A percentile compares a stretch with the other conserved stretches of the same genome.
Evolutionary conservation across 23 tunicate species (phyloP).

Genomic region (Pegea sp.): DNA sequence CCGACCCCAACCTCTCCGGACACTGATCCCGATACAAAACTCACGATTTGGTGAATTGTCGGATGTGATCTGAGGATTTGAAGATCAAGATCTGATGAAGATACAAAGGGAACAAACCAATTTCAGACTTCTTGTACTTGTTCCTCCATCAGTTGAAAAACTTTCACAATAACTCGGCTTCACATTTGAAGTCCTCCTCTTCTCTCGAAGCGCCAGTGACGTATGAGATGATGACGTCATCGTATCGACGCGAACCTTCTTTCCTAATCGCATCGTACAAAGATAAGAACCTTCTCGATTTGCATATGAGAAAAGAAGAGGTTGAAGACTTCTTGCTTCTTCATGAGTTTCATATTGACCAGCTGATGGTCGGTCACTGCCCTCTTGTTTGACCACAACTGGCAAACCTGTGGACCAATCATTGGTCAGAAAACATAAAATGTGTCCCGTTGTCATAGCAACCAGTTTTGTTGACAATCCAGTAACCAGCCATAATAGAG

Average conservation of each 20-base stretch:
- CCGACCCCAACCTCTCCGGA: conserved; percentile 75
- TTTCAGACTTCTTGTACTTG: conserved; percentile 63
- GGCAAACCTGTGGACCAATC: conserved; percentile 84
- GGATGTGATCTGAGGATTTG: conserved; percentile 10
- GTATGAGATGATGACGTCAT: background rate
- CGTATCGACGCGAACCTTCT: conserved; percentile 8
- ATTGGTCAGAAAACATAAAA: no score
- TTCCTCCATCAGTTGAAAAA: conserved; percentile 88
- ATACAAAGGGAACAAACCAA: conserved; percentile 15
- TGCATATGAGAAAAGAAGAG: conserved; percentile 72
- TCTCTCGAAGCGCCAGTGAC: background rate
- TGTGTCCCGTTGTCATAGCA: no score
- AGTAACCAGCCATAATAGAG: conserved; percentile 89
- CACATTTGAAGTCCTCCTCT: background rate
- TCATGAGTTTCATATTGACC: conserved; percentile 93
- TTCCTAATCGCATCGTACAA: conserved; percentile 83
- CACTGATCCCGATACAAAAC: conserved; percentile 79
- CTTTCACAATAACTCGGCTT: conserved; percentile 46
- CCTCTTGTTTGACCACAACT: conserved; percentile 69
- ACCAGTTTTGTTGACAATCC: conserved; percentile 98
- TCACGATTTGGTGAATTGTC: conserved; percentile 66
- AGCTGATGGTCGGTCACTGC: conserved; percentile 20
- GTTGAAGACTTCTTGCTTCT: conserved; percentile 60
- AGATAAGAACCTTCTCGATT: conserved; percentile 49
- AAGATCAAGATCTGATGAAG: background rate